These are phyloP conservation scores for Zalophus californianus DNA, from an alignment of 2,797 vertebrate species.

Conservation along the genomic window DNA sequence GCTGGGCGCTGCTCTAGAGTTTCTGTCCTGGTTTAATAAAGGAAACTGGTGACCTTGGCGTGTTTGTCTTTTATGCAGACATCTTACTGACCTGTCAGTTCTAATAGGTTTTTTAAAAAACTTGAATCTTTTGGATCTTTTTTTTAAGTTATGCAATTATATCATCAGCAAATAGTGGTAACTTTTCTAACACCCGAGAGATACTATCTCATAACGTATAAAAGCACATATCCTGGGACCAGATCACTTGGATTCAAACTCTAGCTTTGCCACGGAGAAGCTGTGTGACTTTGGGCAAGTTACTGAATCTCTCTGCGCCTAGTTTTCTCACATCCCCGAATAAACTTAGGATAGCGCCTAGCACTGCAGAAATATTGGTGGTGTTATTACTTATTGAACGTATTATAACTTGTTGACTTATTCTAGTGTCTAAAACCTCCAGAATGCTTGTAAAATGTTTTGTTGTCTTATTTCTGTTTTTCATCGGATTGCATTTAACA, in stretches of 20 bases:
- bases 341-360: not conserved
- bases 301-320: not conserved
- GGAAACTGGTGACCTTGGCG: accelerated
- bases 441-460: not conserved
- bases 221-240: not conserved
- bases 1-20: not conserved
- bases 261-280: not conserved
- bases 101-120: not conserved
- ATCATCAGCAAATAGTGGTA: not conserved
- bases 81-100: not conserved
- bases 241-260: not conserved
- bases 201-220: not conserved
- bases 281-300: not conserved
- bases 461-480: not conserved
- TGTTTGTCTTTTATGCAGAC: not conserved
- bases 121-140: not conserved
- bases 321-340: not conserved
- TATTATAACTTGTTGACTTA: slow-evolving; percentile 51
- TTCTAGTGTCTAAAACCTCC: slow-evolving; percentile 23
- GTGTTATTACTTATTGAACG: not conserved
- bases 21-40: not conserved
- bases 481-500: not conserved
- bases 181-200: not conserved
- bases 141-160: not conserved
- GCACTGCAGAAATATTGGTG: not conserved